These are phyloP conservation scores for Pissodes strobi DNA, from an alignment of 1,140 invertebrate species.

Conservation along the genomic window DNA sequence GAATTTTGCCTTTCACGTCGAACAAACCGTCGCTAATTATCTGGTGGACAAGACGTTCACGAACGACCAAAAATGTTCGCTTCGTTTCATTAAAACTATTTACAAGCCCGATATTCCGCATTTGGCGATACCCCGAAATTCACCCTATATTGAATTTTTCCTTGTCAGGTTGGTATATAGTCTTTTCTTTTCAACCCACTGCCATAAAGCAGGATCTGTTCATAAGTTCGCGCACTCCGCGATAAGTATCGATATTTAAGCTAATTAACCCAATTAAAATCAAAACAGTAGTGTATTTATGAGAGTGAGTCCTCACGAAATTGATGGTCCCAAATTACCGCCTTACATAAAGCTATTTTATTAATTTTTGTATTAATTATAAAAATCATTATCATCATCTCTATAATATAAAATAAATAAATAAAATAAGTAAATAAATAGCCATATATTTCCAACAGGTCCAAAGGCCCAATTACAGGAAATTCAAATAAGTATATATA, in stretches of 20 bases:
- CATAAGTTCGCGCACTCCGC: too few relatives aligned
- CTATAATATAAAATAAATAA: neutral
- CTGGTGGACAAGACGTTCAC: constrained; percentile 64
- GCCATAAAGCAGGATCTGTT: too few relatives aligned
- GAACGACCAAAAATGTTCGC: constrained; percentile 65
- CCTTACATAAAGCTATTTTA: neutral
- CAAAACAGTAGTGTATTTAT: too few relatives aligned
- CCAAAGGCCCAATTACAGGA: too few relatives aligned
- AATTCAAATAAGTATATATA: too few relatives aligned
- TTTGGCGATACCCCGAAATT: constrained; percentile 52
- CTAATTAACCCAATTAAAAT: too few relatives aligned
- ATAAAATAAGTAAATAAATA: neutral
- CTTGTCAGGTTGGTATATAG: constrained; percentile 59
- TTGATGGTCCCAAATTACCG: too few relatives aligned
- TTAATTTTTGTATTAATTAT: too few relatives aligned
- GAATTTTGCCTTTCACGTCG: constrained; percentile 67
- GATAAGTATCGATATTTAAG: too few relatives aligned
- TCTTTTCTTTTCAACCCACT: too few relatives aligned
- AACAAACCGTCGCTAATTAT: constrained; percentile 62
- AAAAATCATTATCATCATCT: neutral
- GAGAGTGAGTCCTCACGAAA: too few relatives aligned
- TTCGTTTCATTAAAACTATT: constrained; percentile 2
- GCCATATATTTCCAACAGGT: too few relatives aligned
- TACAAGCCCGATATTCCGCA: constrained; percentile 15
- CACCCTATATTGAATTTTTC: constrained; percentile 64